phyloP scores from a whole-genome alignment of 2,888 invertebrate species.

The Brachyopa scutellaris region DNA sequence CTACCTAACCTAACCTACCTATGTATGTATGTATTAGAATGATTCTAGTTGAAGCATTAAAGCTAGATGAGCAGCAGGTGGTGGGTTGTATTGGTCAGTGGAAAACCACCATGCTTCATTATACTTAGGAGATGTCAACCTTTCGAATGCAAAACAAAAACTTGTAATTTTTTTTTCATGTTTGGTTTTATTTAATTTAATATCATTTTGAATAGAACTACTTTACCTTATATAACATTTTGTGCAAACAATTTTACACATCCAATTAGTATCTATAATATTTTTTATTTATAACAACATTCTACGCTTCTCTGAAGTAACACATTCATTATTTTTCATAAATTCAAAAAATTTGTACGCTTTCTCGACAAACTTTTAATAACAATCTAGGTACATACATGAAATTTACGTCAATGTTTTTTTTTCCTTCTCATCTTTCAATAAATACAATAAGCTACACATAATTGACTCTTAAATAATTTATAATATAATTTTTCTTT shows the following conservation, averaged over 20 bases:
- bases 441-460: conserved; percentile 65
- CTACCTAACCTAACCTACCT: too few species aligned
- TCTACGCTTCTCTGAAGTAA: conserved; percentile 9
- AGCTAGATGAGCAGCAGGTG: too few species aligned
- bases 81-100: too few species aligned
- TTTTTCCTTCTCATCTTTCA: not conserved
- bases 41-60: too few species aligned
- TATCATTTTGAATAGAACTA: conserved; percentile 42
- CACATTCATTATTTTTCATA: conserved; percentile 25
- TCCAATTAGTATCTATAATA: too few species aligned
- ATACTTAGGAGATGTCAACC: too few species aligned
- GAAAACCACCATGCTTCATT: too few species aligned
- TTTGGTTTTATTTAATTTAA: conserved; percentile 40
- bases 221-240: conserved; percentile 22
- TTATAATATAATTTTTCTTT: conserved; percentile 10
- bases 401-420: conserved; percentile 11
- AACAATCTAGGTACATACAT: not conserved
- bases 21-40: too few species aligned
- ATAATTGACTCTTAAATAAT: conserved; percentile 65
- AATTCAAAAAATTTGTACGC: conserved; percentile 60
- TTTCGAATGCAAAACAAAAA: not conserved
- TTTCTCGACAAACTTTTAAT: conserved; percentile 32
- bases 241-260: conserved; percentile 39
- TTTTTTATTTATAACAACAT: conserved; percentile 21
- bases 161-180: not conserved